Base-by-base conservation (phyloP, 2,797 vertebrate species). In the Neosalanx taihuensis region DNA sequence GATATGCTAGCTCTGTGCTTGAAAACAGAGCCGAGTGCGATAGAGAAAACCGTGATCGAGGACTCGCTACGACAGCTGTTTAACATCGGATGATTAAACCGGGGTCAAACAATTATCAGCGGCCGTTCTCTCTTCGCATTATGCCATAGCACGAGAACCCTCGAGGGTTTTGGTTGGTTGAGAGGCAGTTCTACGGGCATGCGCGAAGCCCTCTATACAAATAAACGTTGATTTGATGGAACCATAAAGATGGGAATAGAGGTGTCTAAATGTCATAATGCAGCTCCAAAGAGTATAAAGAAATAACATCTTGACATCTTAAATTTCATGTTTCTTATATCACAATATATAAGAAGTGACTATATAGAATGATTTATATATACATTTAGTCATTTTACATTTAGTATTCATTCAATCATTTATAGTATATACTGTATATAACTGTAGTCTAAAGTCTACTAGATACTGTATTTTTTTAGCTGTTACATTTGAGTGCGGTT, bases 21-120 rank as follows among this genome's bases (percentile, higher is more conserved):
- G 79, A 71, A 77, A 73, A 59, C 7, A 13, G 81, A 82, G 79
- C 73, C 79, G 46, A 74, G 69, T 64, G 53, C 29, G 72, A 76
- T 73, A 26, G 46, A 64, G 69, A 75, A 73, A 78, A 74, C 81
- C 10, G 26, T 18, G 13, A 31, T 72, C 0, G 67, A 86, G 79
- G 67, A 12, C 80, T 72, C 84, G 82, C 81, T 46, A 37, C 35
- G 62, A 73, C 73, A 79, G 75, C 79, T 84, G 85, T 84, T 46
- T 79, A 83, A 88, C 83, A 60, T 29, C 68, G 75, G 79, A 79
- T 79, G 86, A 88, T 77, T 76, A 73, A 77, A 30, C 41, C 74
- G 23, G 79, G 82, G 84, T 88, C 85, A 86, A 81, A 81, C 82
- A 81, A 85, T 87, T 84, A 84, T 69, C 79, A 70, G 13, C 66